Conservation (phyloP, 2,888 invertebrate genomes). For the Philhelius pedissequus region DNA sequence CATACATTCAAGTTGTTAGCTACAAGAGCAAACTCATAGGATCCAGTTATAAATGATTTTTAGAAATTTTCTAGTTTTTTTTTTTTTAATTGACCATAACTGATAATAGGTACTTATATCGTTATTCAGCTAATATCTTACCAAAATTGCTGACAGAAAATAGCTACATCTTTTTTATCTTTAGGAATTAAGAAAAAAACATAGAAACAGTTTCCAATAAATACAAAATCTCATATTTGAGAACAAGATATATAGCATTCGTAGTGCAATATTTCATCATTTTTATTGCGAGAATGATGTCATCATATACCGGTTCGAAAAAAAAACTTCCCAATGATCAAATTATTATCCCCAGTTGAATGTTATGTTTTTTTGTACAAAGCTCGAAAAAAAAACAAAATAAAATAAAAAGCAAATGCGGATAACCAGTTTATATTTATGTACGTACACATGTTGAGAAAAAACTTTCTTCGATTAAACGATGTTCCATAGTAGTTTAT, state of each 20-base stretch:
- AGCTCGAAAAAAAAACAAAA: background rate
- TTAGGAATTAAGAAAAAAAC: background rate
- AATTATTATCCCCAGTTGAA: background rate
- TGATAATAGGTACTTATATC: too few relatives aligned
- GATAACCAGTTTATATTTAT: constrained; percentile 55
- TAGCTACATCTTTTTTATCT: background rate
- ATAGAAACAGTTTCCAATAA: background rate
- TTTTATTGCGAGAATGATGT: constrained; percentile 57
- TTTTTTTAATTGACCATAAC: too few relatives aligned
- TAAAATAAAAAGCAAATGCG: background rate
- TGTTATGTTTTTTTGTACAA: constrained; percentile 13
- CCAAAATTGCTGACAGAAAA: too few relatives aligned
- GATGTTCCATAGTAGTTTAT: background rate
- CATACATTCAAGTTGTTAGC: too few relatives aligned
- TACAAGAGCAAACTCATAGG: too few relatives aligned
- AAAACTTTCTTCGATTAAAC: background rate
- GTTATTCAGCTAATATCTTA: too few relatives aligned
- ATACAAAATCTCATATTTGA: background rate
- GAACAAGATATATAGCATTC: background rate
- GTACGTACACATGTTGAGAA: constrained; percentile 13
- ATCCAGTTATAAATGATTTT: too few relatives aligned
- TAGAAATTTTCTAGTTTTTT: too few relatives aligned
- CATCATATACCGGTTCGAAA: constrained; percentile 39
- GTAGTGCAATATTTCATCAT: constrained; percentile 57
- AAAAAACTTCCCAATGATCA: background rate